A percentile compares a stretch with the other conserved stretches of the same genome.
phyloP scores from a whole-genome alignment of 2,888 invertebrate genomes.

The Brenthis daphne region DNA sequence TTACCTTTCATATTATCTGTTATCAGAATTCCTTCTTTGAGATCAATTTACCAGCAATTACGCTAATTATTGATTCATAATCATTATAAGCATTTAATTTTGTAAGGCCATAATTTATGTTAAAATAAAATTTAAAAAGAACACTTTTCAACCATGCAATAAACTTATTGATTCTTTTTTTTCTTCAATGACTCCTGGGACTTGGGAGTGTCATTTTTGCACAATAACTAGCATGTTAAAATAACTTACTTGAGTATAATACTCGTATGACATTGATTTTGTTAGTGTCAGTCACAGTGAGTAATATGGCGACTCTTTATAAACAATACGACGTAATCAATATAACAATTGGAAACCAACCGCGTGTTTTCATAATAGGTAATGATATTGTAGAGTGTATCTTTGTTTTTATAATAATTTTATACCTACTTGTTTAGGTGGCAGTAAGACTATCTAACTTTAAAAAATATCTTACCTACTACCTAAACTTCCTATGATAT shows the following conservation, averaged over 20 bases:
- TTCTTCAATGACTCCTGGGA: too few relatives aligned
- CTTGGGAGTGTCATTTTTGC: too few relatives aligned
- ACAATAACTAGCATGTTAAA: too few relatives aligned
- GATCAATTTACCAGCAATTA: slow-evolving; percentile 2
- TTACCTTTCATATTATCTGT: slow-evolving; percentile 6
- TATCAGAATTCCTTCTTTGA: slow-evolving; percentile 11
- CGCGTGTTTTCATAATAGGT: background rate
- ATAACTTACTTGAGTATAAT: slow-evolving; percentile 2
- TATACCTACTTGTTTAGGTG: background rate
- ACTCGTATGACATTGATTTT: slow-evolving; percentile 18
- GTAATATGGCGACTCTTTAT: slow-evolving; percentile 18
- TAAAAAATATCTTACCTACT: too few relatives aligned
- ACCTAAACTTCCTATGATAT: too few relatives aligned
- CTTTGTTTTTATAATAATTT: background rate
- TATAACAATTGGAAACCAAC: slow-evolving; percentile 28
- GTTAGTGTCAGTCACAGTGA: slow-evolving; percentile 18
- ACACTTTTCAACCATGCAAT: too few relatives aligned
- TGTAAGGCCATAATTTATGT: too few relatives aligned
- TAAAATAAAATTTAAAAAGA: too few relatives aligned
- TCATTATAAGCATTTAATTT: background rate
- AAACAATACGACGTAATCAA: slow-evolving; percentile 27
- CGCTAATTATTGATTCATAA: background rate
- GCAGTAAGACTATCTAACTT: too few relatives aligned
- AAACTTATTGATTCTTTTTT: too few relatives aligned
- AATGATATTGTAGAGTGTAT: background rate